Conservation (phyloP, 1,140 invertebrate species). For the Drepana arcuata region DNA sequence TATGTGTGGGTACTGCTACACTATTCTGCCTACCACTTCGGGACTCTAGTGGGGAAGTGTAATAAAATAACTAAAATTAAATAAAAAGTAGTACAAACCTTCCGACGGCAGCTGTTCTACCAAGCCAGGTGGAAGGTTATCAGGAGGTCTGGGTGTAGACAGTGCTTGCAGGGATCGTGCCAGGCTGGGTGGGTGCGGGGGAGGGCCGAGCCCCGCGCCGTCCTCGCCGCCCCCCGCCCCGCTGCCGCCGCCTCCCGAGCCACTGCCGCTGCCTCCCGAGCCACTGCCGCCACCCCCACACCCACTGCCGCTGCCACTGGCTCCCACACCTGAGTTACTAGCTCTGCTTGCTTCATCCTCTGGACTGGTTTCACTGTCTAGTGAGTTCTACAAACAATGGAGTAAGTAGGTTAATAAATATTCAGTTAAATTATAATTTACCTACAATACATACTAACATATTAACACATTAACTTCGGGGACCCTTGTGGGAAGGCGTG, state of each 20-base stretch:
- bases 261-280: neutral
- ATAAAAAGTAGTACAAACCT: slow-evolving; percentile 43
- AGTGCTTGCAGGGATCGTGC: slow-evolving; percentile 42
- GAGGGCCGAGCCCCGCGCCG: slow-evolving; percentile 29
- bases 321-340: slow-evolving; percentile 42
- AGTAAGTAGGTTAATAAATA: slow-evolving; percentile 3
- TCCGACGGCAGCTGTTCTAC: slow-evolving; percentile 59
- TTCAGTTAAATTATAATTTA: neutral
- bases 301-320: slow-evolving; percentile 36
- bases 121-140: slow-evolving; percentile 51
- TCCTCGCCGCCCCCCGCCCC: slow-evolving; percentile 28
- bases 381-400: slow-evolving; percentile 43
- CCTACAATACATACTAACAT: too few species aligned
- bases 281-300: slow-evolving; percentile 11
- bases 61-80: too few species aligned
- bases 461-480: too few species aligned
- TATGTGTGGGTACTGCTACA: too few species aligned
- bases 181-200: slow-evolving; percentile 43
- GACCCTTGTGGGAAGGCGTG: too few species aligned
- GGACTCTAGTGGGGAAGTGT: too few species aligned
- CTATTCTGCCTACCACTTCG: too few species aligned
- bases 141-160: slow-evolving; percentile 48
- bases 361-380: slow-evolving; percentile 60
- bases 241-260: neutral
- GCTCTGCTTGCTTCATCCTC: slow-evolving; percentile 51